phyloP scores from a whole-genome alignment of 2,797 vertebrate genomes.

The Pteropus rufus region DNA sequence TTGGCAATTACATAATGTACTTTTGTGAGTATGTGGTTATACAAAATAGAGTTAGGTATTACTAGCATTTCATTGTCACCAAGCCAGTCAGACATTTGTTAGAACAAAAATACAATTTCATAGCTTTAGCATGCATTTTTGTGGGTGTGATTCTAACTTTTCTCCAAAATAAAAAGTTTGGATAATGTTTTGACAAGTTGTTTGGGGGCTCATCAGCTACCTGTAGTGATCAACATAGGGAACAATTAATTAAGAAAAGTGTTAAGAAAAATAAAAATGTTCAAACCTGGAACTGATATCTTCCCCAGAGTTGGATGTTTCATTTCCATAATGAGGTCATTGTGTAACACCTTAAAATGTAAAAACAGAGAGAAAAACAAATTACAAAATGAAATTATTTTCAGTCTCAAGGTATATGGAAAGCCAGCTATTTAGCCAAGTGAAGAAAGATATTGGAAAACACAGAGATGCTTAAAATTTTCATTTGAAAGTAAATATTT shows the following conservation, averaged over 20 bases:
- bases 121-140: background rate
- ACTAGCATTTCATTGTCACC: background rate
- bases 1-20: background rate
- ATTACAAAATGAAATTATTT: slow-evolving; percentile 17
- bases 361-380: background rate
- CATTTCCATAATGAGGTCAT: slow-evolving; percentile 89
- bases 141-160: background rate
- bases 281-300: slow-evolving; percentile 89
- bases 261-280: slow-evolving; percentile 57
- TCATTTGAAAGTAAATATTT: slow-evolving; percentile 25
- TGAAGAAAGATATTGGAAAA: background rate
- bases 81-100: background rate
- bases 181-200: background rate
- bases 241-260: background rate
- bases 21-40: background rate
- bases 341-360: slow-evolving; percentile 86
- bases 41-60: slow-evolving; percentile 1
- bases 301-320: slow-evolving; percentile 87
- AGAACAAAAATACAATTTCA: background rate
- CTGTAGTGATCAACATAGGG: background rate
- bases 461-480: background rate
- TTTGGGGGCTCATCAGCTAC: background rate
- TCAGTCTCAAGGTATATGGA: background rate
- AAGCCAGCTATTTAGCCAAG: background rate
- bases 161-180: background rate